phyloP scores from a whole-genome alignment of 1,140 invertebrate species.

The Idris sp. region DNA sequence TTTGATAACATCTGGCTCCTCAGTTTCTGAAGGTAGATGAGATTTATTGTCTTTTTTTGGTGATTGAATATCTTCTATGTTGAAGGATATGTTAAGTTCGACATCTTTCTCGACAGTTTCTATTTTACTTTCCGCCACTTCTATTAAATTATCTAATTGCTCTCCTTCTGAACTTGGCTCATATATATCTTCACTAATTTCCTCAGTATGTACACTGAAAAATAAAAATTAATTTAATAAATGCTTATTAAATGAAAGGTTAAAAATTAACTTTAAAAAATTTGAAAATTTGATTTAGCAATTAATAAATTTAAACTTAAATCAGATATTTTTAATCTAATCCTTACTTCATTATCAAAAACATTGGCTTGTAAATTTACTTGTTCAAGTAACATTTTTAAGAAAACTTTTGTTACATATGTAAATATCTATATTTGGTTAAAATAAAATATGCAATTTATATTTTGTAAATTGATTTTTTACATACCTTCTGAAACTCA shows the following conservation, averaged over 20 bases:
- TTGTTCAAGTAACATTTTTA: no score
- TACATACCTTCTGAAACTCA: slow-evolving; percentile 8
- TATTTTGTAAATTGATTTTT: no score
- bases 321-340: no score
- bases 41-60: slow-evolving; percentile 1
- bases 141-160: slow-evolving; percentile 72
- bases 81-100: slow-evolving; percentile 1
- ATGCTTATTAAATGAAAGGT: background rate
- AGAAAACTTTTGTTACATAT: no score
- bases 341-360: no score
- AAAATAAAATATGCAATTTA: no score
- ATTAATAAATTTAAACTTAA: no score
- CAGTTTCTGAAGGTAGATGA: slow-evolving; percentile 3
- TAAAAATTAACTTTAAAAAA: no score
- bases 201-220: slow-evolving; percentile 10
- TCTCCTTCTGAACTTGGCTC: slow-evolving; percentile 67
- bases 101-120: slow-evolving; percentile 65
- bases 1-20: slow-evolving; percentile 12
- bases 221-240: background rate
- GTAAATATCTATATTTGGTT: no score
- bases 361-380: no score
- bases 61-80: background rate
- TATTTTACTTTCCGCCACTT: slow-evolving; percentile 65
- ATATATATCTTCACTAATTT: slow-evolving; percentile 48
- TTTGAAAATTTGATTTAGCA: no score